Conservation (phyloP, 1,140 invertebrate genomes). For the Caerostris darwini region DNA sequence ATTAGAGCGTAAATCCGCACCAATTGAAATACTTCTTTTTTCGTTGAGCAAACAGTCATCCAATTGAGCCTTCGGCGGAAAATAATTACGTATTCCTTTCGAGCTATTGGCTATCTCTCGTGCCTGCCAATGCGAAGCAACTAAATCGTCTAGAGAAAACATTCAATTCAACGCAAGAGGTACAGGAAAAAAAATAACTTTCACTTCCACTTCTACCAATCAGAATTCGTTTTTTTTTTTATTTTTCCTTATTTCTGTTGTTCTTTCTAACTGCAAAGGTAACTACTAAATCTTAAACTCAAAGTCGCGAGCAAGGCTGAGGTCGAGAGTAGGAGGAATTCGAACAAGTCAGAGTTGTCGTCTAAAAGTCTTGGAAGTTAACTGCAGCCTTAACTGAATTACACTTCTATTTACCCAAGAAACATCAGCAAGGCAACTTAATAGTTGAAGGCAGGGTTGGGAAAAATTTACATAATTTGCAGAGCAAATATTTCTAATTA, state of each 20-base stretch:
- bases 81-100: slow-evolving; percentile 65
- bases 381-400: slow-evolving; percentile 11
- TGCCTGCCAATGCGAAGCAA: slow-evolving; percentile 10
- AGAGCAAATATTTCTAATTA: slow-evolving; percentile 71
- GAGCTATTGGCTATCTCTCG: background rate
- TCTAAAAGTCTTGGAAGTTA: background rate
- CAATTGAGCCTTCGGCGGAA: slow-evolving; percentile 34
- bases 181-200: slow-evolving; percentile 35
- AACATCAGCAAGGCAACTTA: slow-evolving; percentile 5
- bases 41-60: slow-evolving; percentile 37
- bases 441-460: background rate
- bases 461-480: slow-evolving; percentile 61
- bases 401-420: slow-evolving; percentile 46
- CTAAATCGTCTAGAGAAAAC: slow-evolving; percentile 53
- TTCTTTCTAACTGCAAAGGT: background rate
- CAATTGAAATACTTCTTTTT: slow-evolving; percentile 24
- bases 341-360: slow-evolving; percentile 1
- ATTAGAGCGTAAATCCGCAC: slow-evolving; percentile 65
- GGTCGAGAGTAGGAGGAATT: background rate
- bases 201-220: slow-evolving; percentile 20
- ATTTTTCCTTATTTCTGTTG: too few relatives aligned
- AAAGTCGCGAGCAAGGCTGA: background rate
- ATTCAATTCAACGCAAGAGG: slow-evolving; percentile 33
- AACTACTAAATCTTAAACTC: background rate
- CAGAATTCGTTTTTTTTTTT: too few relatives aligned